Conservation (phyloP, 2,888 invertebrate species). For the Lasioglossum leucozonium region DNA sequence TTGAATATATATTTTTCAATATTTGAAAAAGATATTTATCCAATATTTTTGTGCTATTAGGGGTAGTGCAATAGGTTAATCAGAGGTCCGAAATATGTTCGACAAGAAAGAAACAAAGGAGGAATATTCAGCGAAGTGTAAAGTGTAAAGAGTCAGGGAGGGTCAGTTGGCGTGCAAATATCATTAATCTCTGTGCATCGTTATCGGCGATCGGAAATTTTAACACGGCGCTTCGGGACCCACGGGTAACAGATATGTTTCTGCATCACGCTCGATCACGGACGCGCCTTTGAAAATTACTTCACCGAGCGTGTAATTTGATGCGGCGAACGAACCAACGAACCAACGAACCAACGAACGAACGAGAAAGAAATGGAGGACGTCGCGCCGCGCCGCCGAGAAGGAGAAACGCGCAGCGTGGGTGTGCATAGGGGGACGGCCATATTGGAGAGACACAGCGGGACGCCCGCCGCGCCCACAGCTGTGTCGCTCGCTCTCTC, state of each 20-base stretch:
- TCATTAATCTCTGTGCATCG: conserved; percentile 64
- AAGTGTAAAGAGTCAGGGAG: neutral
- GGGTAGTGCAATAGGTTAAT: too few relatives aligned
- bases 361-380: conserved; percentile 48
- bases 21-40: too few relatives aligned
- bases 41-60: too few relatives aligned
- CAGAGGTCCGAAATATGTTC: too few relatives aligned
- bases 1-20: too few relatives aligned
- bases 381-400: neutral
- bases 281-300: conserved; percentile 68
- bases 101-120: neutral
- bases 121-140: neutral
- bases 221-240: conserved; percentile 54
- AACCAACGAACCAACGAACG: conserved; percentile 10
- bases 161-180: conserved; percentile 16
- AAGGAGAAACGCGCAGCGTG: conserved; percentile 66
- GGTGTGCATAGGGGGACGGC: conserved; percentile 79
- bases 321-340: conserved; percentile 42
- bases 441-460: conserved; percentile 80
- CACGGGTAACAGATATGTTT: conserved; percentile 67
- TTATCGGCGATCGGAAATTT: conserved; percentile 68
- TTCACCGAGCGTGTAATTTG: conserved; percentile 71
- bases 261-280: conserved; percentile 63
- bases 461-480: conserved; percentile 82
- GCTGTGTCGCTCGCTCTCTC: conserved; percentile 40